Evolutionary conservation across 2,888 invertebrate species (phyloP), one percentile per base, ranked within the genome.

Genomic region (Ophion ventricosus): DNA sequence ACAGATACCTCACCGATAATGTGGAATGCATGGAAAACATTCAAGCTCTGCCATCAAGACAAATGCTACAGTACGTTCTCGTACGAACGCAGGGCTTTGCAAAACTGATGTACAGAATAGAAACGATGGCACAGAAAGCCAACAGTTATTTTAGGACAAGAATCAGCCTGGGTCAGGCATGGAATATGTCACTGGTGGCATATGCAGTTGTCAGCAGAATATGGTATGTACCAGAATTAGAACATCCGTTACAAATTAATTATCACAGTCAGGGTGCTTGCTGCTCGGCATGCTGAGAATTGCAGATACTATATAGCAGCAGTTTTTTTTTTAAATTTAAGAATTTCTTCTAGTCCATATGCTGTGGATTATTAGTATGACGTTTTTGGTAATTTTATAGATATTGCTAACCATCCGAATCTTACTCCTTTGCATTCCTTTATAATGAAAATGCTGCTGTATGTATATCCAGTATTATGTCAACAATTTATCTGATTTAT

Each of bases 41-140:
- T 56, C 87, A 91, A 25, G 93, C 93, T 88, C 92, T 95, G 69
- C 95, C 95, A n/a, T 94, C 95, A 3, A 93, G 92, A 84, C 95
- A 96, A 91, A 95, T 95, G 94, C 87, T 95, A 14, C 93, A 95
- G 88, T 95, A 94, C 92, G 87, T 95, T 25, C 90, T 96, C 67
- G 90, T 95, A 1, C 94, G 94, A 88, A 91, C 95, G 3, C 94
- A 95, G 87, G 93, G 95, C 64, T 95, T 95, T 90, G 93, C 94
- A 0, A 95, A 95, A 89, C 90, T 96, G 23, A 94, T 95, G 94
- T 87, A 93, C 54, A 93, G 95, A 83, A 91, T 95, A 64, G 94
- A 94, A 87, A 89, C 94, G 8, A 94, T 94, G 84, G 93, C 95
- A 0, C 94, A 93, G 87, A 92, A 93, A 87, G 93, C 95, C 72